Percentiles rank a stretch among this genome's conserved stretches.
phyloP scores from a whole-genome alignment of 2,888 invertebrate species.

The Stenodema calcarata region DNA sequence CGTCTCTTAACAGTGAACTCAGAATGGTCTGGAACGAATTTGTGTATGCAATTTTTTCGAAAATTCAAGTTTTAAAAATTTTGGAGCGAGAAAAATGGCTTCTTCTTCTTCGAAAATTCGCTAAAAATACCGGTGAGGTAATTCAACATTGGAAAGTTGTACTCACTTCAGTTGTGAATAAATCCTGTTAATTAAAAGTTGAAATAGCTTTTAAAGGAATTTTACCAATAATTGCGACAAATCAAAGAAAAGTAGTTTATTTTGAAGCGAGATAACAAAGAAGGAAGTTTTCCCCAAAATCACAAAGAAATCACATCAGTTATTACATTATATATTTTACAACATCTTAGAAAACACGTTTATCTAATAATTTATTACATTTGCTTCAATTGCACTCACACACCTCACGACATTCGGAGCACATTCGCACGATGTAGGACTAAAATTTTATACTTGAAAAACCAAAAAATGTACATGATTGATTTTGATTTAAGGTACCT shows the following conservation, averaged over 20 bases:
- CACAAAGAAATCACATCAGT: constrained; percentile 41
- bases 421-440: constrained; percentile 12
- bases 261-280: constrained; percentile 32
- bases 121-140: too few species aligned
- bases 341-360: constrained; percentile 35
- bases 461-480: background rate
- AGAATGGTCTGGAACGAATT: too few species aligned
- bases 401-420: background rate
- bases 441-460: background rate
- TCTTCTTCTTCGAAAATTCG: too few species aligned
- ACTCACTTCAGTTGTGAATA: too few species aligned
- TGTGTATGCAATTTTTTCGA: too few species aligned
- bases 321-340: constrained; percentile 29
- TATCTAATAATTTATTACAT: background rate
- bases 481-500: background rate
- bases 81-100: too few species aligned
- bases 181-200: too few species aligned
- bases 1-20: too few species aligned
- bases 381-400: background rate
- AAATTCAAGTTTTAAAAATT: too few species aligned
- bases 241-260: constrained; percentile 6
- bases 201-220: too few species aligned
- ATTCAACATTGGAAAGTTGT: too few species aligned
- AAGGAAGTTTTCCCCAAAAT: constrained; percentile 30
- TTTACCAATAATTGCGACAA: background rate